Evolutionary conservation across 2,797 vertebrate species (phyloP).

Genomic region (Enteromius argenteus): DNA sequence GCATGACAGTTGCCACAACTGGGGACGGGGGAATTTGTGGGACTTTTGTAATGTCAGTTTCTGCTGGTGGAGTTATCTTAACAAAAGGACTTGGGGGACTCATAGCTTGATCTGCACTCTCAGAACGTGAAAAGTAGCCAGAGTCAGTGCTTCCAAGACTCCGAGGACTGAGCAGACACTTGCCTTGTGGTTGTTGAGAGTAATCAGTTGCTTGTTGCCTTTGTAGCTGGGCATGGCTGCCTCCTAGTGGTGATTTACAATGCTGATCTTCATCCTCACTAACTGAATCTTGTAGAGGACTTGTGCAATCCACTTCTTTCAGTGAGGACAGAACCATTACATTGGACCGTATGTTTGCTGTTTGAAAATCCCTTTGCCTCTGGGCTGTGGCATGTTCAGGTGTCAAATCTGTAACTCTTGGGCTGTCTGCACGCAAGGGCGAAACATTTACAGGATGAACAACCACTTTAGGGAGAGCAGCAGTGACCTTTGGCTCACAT

Average conservation of each 20-base stretch:
- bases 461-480: conserved; percentile 92
- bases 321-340: conserved; percentile 78
- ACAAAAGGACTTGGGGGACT: conserved; percentile 92
- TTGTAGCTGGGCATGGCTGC: conserved; percentile 90
- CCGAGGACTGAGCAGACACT: conserved; percentile 92
- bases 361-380: conserved; percentile 86
- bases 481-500: conserved; percentile 82
- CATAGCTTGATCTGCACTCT: conserved; percentile 96
- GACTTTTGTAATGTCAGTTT: conserved; percentile 85
- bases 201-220: conserved; percentile 96
- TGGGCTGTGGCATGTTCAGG: conserved; percentile 84
- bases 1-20: conserved; percentile 78
- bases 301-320: conserved; percentile 83
- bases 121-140: conserved; percentile 97
- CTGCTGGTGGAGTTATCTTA: conserved; percentile 83
- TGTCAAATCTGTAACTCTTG: conserved; percentile 82
- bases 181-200: conserved; percentile 92
- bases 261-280: conserved; percentile 84
- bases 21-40: conserved; percentile 70
- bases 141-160: conserved; percentile 98
- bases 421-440: conserved; percentile 88
- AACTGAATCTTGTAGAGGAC: conserved; percentile 76
- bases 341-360: conserved; percentile 74
- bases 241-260: conserved; percentile 78
- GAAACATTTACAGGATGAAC: conserved; percentile 92